Percentiles rank a stretch among this genome's conserved stretches.
These are phyloP conservation scores for Tribolium freemani DNA, from an alignment of 2,888 invertebrate species.

Conservation along the genomic window DNA sequence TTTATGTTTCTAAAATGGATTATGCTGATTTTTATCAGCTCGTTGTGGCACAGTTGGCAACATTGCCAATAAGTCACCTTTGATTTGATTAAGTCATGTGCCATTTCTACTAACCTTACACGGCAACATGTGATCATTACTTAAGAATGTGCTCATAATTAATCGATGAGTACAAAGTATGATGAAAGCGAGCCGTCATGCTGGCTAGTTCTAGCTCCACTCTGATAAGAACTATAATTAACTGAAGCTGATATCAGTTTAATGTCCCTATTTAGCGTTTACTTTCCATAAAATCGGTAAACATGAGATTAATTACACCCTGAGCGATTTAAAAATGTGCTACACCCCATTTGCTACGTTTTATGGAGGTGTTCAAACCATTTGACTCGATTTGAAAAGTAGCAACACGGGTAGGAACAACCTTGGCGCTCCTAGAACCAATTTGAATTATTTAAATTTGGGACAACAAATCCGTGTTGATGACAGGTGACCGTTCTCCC, in stretches of 20 bases:
- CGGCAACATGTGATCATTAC: slow-evolving; percentile 9
- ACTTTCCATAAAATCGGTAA: slow-evolving; percentile 26
- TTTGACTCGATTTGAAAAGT: slow-evolving; percentile 14
- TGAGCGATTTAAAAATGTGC: slow-evolving; percentile 10
- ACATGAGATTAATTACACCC: slow-evolving; percentile 19
- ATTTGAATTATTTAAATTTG: slow-evolving; percentile 33
- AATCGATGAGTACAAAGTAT: slow-evolving; percentile 27
- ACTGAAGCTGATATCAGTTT: slow-evolving; percentile 36
- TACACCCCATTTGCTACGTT: slow-evolving; percentile 12
- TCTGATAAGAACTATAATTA: slow-evolving; percentile 37
- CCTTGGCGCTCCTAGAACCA: slow-evolving; percentile 38
- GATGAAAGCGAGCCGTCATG: slow-evolving; percentile 36
- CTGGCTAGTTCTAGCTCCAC: slow-evolving; percentile 35
- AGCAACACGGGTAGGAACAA: slow-evolving; percentile 22
- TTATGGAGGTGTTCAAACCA: background rate
- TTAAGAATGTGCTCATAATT: slow-evolving; percentile 21
- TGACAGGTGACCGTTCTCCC: slow-evolving; percentile 22
- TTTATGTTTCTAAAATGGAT: no score
- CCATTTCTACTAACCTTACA: background rate
- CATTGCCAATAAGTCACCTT: background rate
- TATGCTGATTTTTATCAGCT: no score
- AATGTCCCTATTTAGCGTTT: slow-evolving; percentile 34
- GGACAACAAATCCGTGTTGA: slow-evolving; percentile 8
- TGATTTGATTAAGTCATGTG: background rate
- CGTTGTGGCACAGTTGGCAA: no score